Evolutionary conservation across 2,797 vertebrate species (phyloP), one percentile per base, ranked within the genome.

Genomic region (Caiman crocodilus): DNA sequence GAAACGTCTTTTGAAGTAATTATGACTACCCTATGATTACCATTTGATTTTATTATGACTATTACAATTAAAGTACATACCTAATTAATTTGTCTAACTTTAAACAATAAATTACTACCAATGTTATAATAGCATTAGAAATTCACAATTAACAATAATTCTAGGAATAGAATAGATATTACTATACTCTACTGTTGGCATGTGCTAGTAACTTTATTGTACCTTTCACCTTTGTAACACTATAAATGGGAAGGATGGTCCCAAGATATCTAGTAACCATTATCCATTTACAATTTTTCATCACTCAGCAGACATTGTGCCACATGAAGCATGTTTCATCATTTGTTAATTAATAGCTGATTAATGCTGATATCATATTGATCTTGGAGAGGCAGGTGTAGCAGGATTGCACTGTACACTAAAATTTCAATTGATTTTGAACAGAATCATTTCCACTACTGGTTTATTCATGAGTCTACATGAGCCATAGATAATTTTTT

Each of bases 21-120:
- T 97, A 97, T 87, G 78, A 92, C 77, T 85, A 93, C 42, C 90
- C 81, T 96, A 59, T 94, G 74, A 88, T 91, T 97, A 96, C 85
- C 25, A 94, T 89, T 95, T 97, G 86, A 96, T 97, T 97, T 96
- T 95, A 92, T 94, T 97, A 93, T 87, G 88, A 86, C 63, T 88
- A 80, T 28, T 42, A 57, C 85, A 96, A 96, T 96, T 90, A 95
- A 85, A 91, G 10, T 90, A 32, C 42, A 56, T 89, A 96, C 85
- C 85, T 96, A 97, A 97, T 95, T 97, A 88, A 97, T 88, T 94
- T 96, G 20, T 92, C 75, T 94, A 82, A 88, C 85, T 89, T 85
- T 84, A 76, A 14, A 89, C 74, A 94, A 79, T 57, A 64, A 95
- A 96, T 79, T 82, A 55, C 94, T 60, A 1, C 4, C 16, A 81